Evolutionary conservation across 1,140 invertebrate genomes (phyloP).

Genomic region (Drosophila guanche): DNA sequence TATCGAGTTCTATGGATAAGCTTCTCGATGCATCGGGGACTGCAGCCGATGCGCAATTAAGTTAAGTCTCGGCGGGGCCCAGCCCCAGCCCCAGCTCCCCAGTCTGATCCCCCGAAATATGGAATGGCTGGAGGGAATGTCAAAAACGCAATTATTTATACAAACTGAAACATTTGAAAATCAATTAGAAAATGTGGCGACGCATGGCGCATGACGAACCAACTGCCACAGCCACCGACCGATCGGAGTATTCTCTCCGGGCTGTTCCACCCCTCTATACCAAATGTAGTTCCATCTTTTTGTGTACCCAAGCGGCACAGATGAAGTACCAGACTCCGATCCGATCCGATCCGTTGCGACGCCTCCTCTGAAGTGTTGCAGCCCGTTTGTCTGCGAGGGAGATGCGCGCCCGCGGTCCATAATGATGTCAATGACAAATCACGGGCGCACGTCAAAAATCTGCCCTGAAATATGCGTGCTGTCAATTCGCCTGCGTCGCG

Average conservation of each 20-base stretch:
- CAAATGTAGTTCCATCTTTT: conserved; percentile 1
- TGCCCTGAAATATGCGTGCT: conserved; percentile 79
- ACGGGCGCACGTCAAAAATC: conserved; percentile 83
- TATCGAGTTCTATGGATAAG: conserved; percentile 63
- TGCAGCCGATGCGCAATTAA: conserved; percentile 62
- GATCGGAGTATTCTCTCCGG: background rate
- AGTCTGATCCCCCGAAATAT: conserved; percentile 34
- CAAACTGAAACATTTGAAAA: conserved; percentile 82
- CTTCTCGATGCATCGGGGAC: conserved; percentile 42
- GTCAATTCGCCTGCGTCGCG: conserved; percentile 63
- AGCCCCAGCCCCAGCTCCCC: background rate
- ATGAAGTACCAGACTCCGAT: conserved; percentile 65
- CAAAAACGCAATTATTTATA: conserved; percentile 83
- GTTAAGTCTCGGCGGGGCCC: conserved; percentile 50
- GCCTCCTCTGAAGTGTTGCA: conserved; percentile 53
- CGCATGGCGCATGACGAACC: conserved; percentile 71
- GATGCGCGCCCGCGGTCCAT: conserved; percentile 27
- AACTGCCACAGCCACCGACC: conserved; percentile 21
- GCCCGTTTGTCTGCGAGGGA: conserved; percentile 67
- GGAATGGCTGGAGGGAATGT: conserved; percentile 53
- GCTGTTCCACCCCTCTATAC: background rate
- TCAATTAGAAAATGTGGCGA: conserved; percentile 83
- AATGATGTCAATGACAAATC: conserved; percentile 84
- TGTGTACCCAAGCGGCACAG: conserved; percentile 80
- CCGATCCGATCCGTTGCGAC: conserved; percentile 1